These are phyloP conservation scores for Dilophus febrilis DNA, from an alignment of 2,888 invertebrate genomes.

Conservation along the genomic window DNA sequence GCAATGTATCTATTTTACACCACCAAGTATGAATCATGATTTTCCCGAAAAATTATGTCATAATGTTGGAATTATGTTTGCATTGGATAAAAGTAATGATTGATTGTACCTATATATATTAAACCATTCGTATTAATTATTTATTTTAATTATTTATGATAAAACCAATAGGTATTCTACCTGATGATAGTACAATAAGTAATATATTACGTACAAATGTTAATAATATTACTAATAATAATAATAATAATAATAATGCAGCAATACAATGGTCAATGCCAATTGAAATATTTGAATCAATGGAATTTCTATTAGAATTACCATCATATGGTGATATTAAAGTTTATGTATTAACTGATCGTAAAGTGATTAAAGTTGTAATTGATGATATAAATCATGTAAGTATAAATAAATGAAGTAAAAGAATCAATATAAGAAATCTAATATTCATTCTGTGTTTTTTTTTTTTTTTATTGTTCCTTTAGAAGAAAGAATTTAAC, in stretches of 20 bases:
- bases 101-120: background rate
- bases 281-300: slow-evolving; percentile 31
- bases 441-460: background rate
- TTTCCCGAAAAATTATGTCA: slow-evolving; percentile 42
- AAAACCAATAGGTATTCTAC: no score
- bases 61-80: slow-evolving; percentile 26
- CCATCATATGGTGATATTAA: slow-evolving; percentile 41
- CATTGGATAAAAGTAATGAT: slow-evolving; percentile 9
- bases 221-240: background rate
- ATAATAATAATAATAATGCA: background rate
- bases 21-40: slow-evolving; percentile 43
- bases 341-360: slow-evolving; percentile 9
- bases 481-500: slow-evolving; percentile 25
- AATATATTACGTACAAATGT: background rate
- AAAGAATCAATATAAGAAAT: background rate
- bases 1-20: slow-evolving; percentile 48
- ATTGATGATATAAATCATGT: slow-evolving; percentile 4
- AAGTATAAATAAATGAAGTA: slow-evolving; percentile 1
- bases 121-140: background rate
- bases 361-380: slow-evolving; percentile 2
- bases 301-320: slow-evolving; percentile 40
- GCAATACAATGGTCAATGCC: slow-evolving; percentile 33
- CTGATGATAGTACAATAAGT: no score
- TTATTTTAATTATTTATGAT: no score
- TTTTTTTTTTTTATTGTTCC: slow-evolving; percentile 1